Conservation (phyloP, 2,888 invertebrate species). For the Drosophila paranaensis region DNA sequence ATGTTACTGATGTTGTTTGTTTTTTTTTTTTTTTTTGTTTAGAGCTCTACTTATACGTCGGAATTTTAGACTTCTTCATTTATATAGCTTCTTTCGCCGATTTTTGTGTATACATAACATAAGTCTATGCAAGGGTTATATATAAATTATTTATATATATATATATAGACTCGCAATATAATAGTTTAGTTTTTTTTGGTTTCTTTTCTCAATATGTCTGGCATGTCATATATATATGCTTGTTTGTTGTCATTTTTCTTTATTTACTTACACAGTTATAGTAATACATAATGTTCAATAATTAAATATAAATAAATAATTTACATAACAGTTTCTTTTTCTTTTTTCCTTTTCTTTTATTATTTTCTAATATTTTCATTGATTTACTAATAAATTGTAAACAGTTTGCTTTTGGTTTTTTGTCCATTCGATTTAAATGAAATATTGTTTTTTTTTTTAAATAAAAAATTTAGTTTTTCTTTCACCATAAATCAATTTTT, state of each 20-base stretch:
- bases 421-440: constrained; percentile 22
- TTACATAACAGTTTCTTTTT: constrained; percentile 80
- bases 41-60: constrained; percentile 54
- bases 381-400: constrained; percentile 65
- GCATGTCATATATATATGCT: constrained; percentile 22
- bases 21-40: constrained; percentile 29
- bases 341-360: constrained; percentile 42
- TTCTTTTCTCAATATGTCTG: constrained; percentile 43
- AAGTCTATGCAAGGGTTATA: constrained; percentile 74
- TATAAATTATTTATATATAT: constrained; percentile 53
- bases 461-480: constrained; percentile 42
- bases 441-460: neutral
- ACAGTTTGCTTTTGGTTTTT: constrained; percentile 33
- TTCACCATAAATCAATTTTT: constrained; percentile 28
- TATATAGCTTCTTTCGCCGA: constrained; percentile 48
- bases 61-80: constrained; percentile 7
- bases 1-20: constrained; percentile 39
- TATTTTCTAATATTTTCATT: constrained; percentile 49
- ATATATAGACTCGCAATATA: constrained; percentile 49
- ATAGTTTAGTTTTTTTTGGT: constrained; percentile 25
- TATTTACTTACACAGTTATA: constrained; percentile 73
- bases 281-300: constrained; percentile 59
- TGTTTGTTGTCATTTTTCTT: constrained; percentile 17
- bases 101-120: constrained; percentile 65
- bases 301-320: constrained; percentile 77